These are phyloP conservation scores for Atta colombica DNA, from an alignment of 1,140 invertebrate species.

Conservation along the genomic window DNA sequence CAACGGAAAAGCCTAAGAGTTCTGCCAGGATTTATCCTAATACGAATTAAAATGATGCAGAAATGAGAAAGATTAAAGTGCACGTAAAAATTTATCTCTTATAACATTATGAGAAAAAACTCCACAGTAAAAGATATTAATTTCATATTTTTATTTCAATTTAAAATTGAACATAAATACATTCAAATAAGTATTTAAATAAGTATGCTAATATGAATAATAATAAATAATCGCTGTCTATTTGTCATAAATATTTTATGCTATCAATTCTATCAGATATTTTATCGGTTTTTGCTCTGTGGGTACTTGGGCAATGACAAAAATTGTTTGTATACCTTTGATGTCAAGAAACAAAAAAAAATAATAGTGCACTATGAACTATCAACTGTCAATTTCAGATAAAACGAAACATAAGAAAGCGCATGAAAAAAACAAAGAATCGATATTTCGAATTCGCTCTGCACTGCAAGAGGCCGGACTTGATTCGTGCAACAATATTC, in stretches of 20 bases:
- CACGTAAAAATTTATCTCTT: neutral
- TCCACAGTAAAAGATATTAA: neutral
- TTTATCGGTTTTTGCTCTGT: neutral
- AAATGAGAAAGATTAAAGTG: neutral
- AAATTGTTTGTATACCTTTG: neutral
- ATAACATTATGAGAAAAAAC: neutral
- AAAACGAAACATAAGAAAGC: slow-evolving; percentile 7
- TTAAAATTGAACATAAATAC: neutral
- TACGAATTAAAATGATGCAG: neutral
- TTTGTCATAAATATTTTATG: neutral
- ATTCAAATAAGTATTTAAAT: neutral
- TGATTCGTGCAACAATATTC: neutral
- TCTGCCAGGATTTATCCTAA: slow-evolving; percentile 4
- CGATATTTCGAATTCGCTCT: slow-evolving; percentile 27
- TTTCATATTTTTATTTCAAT: neutral
- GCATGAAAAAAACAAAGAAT: neutral
- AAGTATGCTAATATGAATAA: neutral
- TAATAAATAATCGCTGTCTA: neutral
- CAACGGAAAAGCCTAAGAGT: neutral
- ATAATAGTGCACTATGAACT: slow-evolving; percentile 8
- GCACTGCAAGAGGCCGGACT: neutral
- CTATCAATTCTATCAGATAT: too few relatives aligned
- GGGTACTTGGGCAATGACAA: neutral
- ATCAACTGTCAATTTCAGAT: slow-evolving; percentile 3
- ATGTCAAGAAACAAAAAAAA: slow-evolving; percentile 2